A percentile compares a stretch with the other conserved stretches of the same genome.
Evolutionary conservation across 2,113 vertebrate genomes (phyloP).

Genomic region (Amblyornis subalaris): DNA sequence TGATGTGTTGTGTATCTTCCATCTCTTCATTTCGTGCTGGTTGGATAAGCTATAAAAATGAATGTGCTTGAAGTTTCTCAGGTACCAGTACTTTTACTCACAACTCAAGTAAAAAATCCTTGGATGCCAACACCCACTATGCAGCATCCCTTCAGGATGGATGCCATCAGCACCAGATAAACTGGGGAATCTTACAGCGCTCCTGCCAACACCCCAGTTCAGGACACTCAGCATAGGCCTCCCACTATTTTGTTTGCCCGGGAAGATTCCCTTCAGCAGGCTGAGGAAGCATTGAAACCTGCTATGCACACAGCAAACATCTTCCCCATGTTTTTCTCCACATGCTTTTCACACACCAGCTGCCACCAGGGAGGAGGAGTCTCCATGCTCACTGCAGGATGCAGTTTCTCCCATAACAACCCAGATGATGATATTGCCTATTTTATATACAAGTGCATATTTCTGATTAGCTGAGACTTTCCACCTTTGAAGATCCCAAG

Average conservation of each 20-base stretch:
- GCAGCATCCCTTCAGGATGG: neutral
- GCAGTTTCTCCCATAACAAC: neutral
- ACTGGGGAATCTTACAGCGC: neutral
- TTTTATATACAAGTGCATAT: neutral
- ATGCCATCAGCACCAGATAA: neutral
- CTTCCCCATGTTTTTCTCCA: neutral
- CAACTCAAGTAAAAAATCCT: neutral
- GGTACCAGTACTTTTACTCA: neutral
- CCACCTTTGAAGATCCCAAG: neutral
- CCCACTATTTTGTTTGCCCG: neutral
- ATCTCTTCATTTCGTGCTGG: neutral
- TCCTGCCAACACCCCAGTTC: neutral
- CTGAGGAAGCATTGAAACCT: neutral
- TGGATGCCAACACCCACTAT: accelerated
- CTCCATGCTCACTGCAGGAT: accelerated
- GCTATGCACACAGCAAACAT: neutral
- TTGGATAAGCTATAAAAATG: neutral
- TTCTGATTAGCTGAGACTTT: neutral
- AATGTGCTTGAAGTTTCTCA: neutral
- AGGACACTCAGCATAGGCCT: neutral
- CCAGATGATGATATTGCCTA: neutral
- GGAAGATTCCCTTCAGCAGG: neutral
- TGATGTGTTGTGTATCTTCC: neutral
- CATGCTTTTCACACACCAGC: neutral
- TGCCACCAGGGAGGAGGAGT: neutral